Evolutionary conservation across 2,888 invertebrate species (phyloP).

Genomic region (Sussaba pulchella): DNA sequence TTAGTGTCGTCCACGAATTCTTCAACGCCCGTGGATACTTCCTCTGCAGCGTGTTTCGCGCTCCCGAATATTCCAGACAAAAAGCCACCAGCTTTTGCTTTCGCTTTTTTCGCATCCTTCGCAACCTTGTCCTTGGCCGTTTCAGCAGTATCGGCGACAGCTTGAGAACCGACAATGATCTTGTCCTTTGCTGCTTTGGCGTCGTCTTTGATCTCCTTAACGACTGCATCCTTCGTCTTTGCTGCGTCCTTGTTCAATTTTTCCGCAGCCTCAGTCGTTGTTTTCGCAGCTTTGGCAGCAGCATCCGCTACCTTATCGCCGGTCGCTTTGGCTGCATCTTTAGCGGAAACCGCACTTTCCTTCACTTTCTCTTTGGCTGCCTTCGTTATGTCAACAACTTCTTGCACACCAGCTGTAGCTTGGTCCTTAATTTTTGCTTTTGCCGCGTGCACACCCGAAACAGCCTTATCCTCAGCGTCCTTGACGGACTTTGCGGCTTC

Average conservation of each 20-base stretch:
- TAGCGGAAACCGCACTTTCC: constrained; percentile 41
- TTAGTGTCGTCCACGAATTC: constrained; percentile 65
- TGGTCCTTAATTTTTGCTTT: constrained; percentile 57
- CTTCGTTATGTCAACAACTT: constrained; percentile 41
- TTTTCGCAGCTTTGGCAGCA: constrained; percentile 37
- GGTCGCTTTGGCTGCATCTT: constrained; percentile 54
- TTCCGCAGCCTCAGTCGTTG: constrained; percentile 61
- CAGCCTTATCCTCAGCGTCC: constrained; percentile 58
- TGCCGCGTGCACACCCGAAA: constrained; percentile 17
- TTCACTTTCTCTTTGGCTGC: constrained; percentile 46
- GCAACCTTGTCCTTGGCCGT: constrained; percentile 59
- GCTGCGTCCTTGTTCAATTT: constrained; percentile 51
- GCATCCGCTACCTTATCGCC: constrained; percentile 39
- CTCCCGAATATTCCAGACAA: constrained; percentile 71
- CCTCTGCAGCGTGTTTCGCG: constrained; percentile 66
- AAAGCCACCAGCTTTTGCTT: constrained; percentile 65
- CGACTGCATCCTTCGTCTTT: constrained; percentile 54
- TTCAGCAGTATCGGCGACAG: constrained; percentile 54
- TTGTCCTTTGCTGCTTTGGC: constrained; percentile 51
- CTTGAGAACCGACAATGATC: constrained; percentile 60
- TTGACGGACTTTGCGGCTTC: constrained; percentile 61
- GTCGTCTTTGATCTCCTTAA: constrained; percentile 62
- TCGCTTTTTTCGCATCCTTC: constrained; percentile 62
- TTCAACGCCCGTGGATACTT: constrained; percentile 62
- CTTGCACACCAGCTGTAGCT: constrained; percentile 38